Base-by-base conservation (phyloP, 1,140 invertebrate species). In the Solenopsis fugax region DNA sequence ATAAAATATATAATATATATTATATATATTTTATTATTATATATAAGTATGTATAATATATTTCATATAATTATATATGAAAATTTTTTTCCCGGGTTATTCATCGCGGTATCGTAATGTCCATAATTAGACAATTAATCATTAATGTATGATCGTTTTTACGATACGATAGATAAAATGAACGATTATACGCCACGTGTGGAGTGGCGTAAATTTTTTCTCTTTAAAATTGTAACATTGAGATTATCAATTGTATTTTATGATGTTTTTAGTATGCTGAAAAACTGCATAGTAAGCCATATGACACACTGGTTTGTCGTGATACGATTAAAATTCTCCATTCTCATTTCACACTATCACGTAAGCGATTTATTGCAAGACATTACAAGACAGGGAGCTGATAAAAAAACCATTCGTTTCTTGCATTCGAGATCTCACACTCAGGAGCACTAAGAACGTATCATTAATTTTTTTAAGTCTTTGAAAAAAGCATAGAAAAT, bases 71-170 rank as follows among this genome's bases (percentile, higher is more conserved):
- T 29, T 29, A 29, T 29, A 29, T 29, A 29, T 29, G 29, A 29
- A 29, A 29, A 29, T 1, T 29, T 29, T 29, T 29, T 29, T 29
- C 29, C 2, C 29, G 29, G 13, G 18, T 52, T 52, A 16, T 71
- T 78, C 64, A 78, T 77, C 75, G 18, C n/a, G 16, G 18, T 21
- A 64, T 77, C 5, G 6, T 77, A 77, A 62, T 48, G 10, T 34
- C 16, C 34, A 18, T 48, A 78, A 64, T 78, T 78, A 78, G 1
- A 12, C 21, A 58, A 4, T 4, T 62, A 48, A 48, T 76, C 73
- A 5, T 64, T 64, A 65, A 48, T 34, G 48, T 37, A 64, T 4
- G 2, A 64, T 7, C 34, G 41, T 60, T 41, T 24, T 29, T 60
- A 56, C 6, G 21, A 76, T 18, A 77, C 29, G 21, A 34, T n/a